Percentiles rank a stretch among this genome's conserved stretches.
Evolutionary conservation across 2,113 vertebrate species (phyloP).

Genomic region (Gasterosteus nipponicus): DNA sequence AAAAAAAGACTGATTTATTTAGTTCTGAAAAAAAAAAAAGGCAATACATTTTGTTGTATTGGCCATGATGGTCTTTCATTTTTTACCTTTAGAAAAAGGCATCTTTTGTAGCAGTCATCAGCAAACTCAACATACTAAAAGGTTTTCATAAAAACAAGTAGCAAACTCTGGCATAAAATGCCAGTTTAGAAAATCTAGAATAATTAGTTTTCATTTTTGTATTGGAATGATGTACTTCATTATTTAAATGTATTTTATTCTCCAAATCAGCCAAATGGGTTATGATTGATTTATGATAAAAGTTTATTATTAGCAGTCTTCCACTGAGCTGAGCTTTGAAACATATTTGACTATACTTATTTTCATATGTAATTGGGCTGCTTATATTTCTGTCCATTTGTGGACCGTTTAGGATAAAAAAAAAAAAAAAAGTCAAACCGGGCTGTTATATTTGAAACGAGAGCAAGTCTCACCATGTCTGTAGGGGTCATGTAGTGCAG

Average conservation of each 20-base stretch:
- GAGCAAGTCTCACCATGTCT: slow-evolving; percentile 88
- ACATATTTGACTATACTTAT: neutral
- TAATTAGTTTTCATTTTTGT: neutral
- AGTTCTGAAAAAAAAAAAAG: neutral
- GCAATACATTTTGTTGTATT: neutral
- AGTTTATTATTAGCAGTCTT: neutral
- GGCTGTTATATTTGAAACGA: no score
- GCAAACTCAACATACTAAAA: neutral
- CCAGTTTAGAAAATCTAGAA: neutral
- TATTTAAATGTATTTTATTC: neutral
- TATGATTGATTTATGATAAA: neutral
- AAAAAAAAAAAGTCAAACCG: neutral
- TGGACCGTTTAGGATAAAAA: neutral
- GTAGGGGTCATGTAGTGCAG: slow-evolving; percentile 89
- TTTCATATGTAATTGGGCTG: neutral
- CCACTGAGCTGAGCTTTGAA: neutral
- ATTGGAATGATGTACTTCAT: neutral
- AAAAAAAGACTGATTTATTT: neutral
- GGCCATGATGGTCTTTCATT: neutral
- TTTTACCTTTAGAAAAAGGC: neutral
- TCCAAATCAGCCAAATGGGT: neutral
- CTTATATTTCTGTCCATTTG: neutral
- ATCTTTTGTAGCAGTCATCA: neutral
- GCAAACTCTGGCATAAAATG: neutral
- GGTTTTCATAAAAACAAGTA: neutral